Conservation (phyloP, 1,140 invertebrate genomes). For the Acromyrmex echinatior region DNA sequence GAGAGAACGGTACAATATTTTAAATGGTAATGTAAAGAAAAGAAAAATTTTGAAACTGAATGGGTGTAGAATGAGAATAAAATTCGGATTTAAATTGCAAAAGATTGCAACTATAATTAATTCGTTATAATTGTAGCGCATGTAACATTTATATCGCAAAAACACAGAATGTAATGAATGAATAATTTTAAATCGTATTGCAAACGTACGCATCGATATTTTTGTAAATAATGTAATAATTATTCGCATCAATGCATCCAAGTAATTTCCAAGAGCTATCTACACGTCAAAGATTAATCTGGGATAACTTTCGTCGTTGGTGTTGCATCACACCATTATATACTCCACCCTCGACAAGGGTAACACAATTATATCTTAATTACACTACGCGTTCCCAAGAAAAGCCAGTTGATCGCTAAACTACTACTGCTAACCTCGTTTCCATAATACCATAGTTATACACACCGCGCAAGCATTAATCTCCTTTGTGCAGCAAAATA, state of each 20-base stretch:
- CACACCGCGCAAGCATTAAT: conserved; percentile 62
- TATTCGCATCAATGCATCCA: conserved; percentile 24
- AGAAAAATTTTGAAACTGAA: background rate
- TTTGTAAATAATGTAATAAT: conserved; percentile 21
- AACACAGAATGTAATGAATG: background rate
- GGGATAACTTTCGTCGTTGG: conserved; percentile 53
- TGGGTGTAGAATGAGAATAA: background rate
- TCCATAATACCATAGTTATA: conserved; percentile 62
- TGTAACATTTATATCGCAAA: background rate
- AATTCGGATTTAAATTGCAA: background rate
- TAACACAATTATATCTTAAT: conserved; percentile 65
- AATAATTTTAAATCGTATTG: background rate
- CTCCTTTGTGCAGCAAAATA: conserved; percentile 64
- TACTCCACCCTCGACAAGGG: conserved; percentile 33
- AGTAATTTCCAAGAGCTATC: conserved; percentile 22
- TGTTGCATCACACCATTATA: conserved; percentile 49
- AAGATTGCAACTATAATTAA: background rate
- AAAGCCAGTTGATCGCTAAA: conserved; percentile 66
- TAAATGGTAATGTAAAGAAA: background rate
- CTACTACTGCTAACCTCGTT: conserved; percentile 61
- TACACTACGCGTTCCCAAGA: conserved; percentile 55
- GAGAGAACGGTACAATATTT: background rate
- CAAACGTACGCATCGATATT: background rate
- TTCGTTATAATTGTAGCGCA: background rate
- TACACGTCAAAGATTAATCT: conserved; percentile 53